Percentiles rank a stretch among this genome's conserved stretches.
Conservation (phyloP, 2,888 invertebrate genomes). For the Euzophera pinguis region DNA sequence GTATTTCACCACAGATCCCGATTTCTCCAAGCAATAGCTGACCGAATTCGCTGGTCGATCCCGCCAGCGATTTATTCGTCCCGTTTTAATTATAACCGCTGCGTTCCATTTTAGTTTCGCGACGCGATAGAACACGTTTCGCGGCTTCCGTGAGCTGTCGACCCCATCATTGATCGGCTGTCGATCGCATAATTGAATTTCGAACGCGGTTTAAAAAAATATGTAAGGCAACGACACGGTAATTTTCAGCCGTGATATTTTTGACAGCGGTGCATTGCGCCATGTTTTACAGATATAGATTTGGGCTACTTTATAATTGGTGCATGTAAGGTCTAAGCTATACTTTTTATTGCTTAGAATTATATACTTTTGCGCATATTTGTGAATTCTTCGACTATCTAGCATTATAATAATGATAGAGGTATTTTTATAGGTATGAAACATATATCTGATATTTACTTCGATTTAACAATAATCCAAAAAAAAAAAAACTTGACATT, state of each 20-base stretch:
- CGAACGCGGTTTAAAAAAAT: constrained; percentile 32
- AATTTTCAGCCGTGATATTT: constrained; percentile 37
- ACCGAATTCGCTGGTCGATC: constrained; percentile 62
- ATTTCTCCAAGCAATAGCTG: constrained; percentile 38
- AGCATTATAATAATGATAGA: too few species aligned
- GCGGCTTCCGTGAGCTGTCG: constrained; percentile 61
- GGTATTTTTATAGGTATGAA: too few species aligned
- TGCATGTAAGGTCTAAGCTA: too few species aligned
- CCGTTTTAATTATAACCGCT: constrained; percentile 76
- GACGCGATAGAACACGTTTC: constrained; percentile 41
- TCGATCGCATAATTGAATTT: constrained; percentile 43
- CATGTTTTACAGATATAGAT: too few species aligned
- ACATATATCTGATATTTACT: too few species aligned
- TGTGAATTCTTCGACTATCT: too few species aligned
- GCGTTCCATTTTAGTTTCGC: constrained; percentile 70
- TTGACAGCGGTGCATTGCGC: not conserved
- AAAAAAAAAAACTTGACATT: too few species aligned
- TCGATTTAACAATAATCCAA: too few species aligned
- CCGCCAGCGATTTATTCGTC: constrained; percentile 63
- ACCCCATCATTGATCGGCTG: constrained; percentile 50
- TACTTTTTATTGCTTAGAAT: too few species aligned
- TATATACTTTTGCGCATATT: too few species aligned
- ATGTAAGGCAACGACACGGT: constrained; percentile 33
- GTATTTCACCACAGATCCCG: constrained; percentile 13
- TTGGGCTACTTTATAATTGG: too few species aligned